Evolutionary conservation across 2,888 invertebrate genomes (phyloP).

Genomic region (Drosophila anceps): DNA sequence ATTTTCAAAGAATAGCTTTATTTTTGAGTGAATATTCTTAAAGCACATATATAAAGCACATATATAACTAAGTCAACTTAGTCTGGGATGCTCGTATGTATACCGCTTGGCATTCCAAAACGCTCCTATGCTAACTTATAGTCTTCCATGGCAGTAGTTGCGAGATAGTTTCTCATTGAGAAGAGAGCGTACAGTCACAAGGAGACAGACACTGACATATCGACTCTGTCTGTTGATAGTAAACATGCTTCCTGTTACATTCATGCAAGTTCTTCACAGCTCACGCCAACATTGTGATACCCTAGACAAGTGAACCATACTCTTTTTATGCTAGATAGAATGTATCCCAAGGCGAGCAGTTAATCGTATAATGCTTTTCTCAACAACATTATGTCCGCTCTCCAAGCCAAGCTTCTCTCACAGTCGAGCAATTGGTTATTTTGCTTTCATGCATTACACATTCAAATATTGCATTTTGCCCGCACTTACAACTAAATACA

Average conservation of each 20-base stretch:
- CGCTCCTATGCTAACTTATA: not conserved
- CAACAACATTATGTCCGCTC: too few relatives aligned
- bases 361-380: not conserved
- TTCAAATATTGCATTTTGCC: not conserved
- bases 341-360: too few relatives aligned
- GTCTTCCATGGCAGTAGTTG: not conserved
- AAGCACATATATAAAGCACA: too few relatives aligned
- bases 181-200: not conserved
- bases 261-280: not conserved
- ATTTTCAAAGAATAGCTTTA: too few relatives aligned
- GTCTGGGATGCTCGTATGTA: not conserved
- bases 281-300: not conserved
- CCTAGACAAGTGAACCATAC: not conserved
- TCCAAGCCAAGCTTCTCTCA: not conserved
- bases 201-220: conserved; percentile 1
- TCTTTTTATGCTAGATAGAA: not conserved
- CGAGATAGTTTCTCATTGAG: not conserved
- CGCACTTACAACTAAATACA: not conserved
- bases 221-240: conserved; percentile 1
- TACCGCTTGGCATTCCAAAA: not conserved
- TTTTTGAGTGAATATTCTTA: too few relatives aligned
- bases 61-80: too few relatives aligned
- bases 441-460: not conserved
- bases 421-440: not conserved
- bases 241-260: not conserved